Percentiles rank a stretch among this genome's conserved stretches.
These are phyloP conservation scores for Spinibarbus caldwelli DNA, from an alignment of 2,797 vertebrate genomes.

Conservation along the genomic window DNA sequence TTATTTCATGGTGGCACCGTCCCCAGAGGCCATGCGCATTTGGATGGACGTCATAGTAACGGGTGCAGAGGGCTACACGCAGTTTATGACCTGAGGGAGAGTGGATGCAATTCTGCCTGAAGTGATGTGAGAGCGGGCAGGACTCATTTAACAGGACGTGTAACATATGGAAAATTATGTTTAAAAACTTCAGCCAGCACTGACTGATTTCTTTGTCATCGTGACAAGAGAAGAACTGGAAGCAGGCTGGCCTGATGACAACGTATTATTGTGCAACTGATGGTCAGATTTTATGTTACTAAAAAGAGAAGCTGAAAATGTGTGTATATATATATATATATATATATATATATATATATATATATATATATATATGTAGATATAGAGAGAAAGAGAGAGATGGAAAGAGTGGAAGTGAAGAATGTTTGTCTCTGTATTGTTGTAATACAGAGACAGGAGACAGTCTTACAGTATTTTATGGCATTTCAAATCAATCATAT, in stretches of 20 bases:
- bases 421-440: slow-evolving; percentile 28
- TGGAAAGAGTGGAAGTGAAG: neutral
- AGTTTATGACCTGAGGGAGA: slow-evolving; percentile 91
- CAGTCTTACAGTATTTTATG: slow-evolving; percentile 36
- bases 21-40: slow-evolving; percentile 96
- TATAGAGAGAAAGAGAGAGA: too few relatives aligned
- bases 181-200: slow-evolving; percentile 16
- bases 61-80: slow-evolving; percentile 94
- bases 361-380: slow-evolving; percentile 2
- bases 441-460: neutral
- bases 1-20: slow-evolving; percentile 96
- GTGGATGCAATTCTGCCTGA: neutral
- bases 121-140: slow-evolving; percentile 23
- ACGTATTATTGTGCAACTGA: slow-evolving; percentile 24
- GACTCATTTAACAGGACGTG: slow-evolving; percentile 33
- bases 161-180: slow-evolving; percentile 49
- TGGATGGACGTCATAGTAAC: slow-evolving; percentile 99
- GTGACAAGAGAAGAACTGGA: slow-evolving; percentile 39
- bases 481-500: slow-evolving; percentile 26
- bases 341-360: neutral
- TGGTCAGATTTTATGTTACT: slow-evolving; percentile 38
- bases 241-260: slow-evolving; percentile 20
- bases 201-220: slow-evolving; percentile 22
- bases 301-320: neutral
- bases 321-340: neutral